Evolutionary conservation across 2,113 vertebrate species (phyloP).

Genomic region (Cettia cetti): DNA sequence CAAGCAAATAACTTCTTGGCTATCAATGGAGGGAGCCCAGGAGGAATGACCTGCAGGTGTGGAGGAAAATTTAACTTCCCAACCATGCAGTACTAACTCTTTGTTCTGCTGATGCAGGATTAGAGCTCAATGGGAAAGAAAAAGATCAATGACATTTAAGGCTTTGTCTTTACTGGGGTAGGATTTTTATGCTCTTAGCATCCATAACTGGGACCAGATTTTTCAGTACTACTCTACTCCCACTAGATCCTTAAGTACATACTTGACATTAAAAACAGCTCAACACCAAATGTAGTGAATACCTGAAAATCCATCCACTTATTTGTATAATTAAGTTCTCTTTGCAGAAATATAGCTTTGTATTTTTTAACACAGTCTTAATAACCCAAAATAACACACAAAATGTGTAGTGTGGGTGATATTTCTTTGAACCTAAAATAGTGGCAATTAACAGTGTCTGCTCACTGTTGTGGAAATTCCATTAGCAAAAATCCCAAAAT

Average conservation of each 20-base stretch:
- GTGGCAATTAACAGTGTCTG: background rate
- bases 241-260: background rate
- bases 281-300: background rate
- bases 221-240: background rate
- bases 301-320: conserved; percentile 12
- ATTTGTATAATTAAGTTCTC: background rate
- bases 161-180: conserved; percentile 11
- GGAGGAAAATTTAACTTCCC: conserved; percentile 58
- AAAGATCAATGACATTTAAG: conserved; percentile 58
- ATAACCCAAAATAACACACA: background rate
- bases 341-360: background rate
- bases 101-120: conserved; percentile 59
- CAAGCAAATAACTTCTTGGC: conserved; percentile 53
- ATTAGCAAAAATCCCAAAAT: background rate
- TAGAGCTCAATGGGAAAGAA: conserved; percentile 53
- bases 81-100: conserved; percentile 36
- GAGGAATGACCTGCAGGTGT: conserved; percentile 57
- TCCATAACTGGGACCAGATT: conserved; percentile 56
- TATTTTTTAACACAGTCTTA: background rate
- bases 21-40: conserved; percentile 40
- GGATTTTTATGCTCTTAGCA: conserved; percentile 54
- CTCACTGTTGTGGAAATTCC: background rate
- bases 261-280: background rate
- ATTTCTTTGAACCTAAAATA: background rate
- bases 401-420: background rate